Evolutionary conservation across 2,888 invertebrate genomes (phyloP), one percentile per base, ranked within the genome.

Genomic region (Coenonympha glycerion): DNA sequence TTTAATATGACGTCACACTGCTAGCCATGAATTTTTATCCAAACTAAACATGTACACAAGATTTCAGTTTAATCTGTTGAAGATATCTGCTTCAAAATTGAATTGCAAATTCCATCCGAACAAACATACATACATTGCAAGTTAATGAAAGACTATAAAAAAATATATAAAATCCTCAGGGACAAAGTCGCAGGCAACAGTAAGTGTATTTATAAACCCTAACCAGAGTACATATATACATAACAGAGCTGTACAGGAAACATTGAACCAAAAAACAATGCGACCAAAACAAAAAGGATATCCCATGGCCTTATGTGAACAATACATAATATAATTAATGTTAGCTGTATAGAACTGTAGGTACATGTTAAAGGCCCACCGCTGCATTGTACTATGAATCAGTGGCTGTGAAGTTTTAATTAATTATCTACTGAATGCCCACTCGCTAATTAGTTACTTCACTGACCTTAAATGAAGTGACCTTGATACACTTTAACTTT

Each of bases 241-340:
- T 13, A 21, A 3, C 9, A 37, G 13, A n/a, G 13, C n/a, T 31
- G 41, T 49, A 69, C 76, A 73, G 77, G 76, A 77, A 65, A 62
- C 55, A 28, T n/a, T 33, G 31, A 8, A 39, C 39, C 50, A 55
- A 40, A 49, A 53, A 70, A 66, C 63, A 61, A 61, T 63, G 62
- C 60, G 57, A 58, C 62, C 62, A 65, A 45, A 65, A 69, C 67
- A 68, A 71, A 67, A 65, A 76, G 76, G 77, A 75, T 71, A 73
- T 77, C 74, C 74, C 65, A 69, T 68, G 57, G 57, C 71, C 67
- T 66, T 64, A 65, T 58, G 63, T 62, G 71, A 64, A 54, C 49
- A 68, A 66, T 62, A 66, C n/a, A n/a, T 62, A 58, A 62, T 60
- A 57, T 56, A n/a, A n/a, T n/a, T n/a, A n/a, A n/a, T n/a, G n/a